Conservation (phyloP, 2,797 vertebrate genomes). For the Scarus forsteni region DNA sequence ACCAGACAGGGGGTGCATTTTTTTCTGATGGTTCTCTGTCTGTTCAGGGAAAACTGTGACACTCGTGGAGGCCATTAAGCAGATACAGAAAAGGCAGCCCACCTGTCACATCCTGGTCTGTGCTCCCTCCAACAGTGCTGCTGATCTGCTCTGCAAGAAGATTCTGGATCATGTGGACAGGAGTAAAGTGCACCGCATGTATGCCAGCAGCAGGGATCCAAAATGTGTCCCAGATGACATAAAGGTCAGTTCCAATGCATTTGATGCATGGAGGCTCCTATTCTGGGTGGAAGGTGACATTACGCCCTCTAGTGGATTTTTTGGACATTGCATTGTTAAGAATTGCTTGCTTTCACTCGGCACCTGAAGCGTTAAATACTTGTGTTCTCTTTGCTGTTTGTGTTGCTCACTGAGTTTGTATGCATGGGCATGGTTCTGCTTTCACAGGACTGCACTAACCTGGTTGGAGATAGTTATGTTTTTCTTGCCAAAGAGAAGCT, state of each 20-base stretch:
- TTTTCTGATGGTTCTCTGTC: background rate
- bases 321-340: background rate
- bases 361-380: background rate
- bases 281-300: background rate
- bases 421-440: constrained; percentile 12
- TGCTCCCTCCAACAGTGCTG: constrained; percentile 92
- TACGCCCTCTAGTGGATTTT: background rate
- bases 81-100: constrained; percentile 85
- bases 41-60: constrained; percentile 92
- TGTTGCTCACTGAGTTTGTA: constrained; percentile 6
- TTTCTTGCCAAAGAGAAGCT: constrained; percentile 86
- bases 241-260: constrained; percentile 74
- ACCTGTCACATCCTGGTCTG: constrained; percentile 89
- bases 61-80: constrained; percentile 95
- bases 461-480: constrained; percentile 75
- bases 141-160: constrained; percentile 91
- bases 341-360: background rate
- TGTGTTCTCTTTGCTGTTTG: background rate
- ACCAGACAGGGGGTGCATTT: rapidly evolving
- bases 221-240: constrained; percentile 76
- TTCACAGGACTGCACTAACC: constrained; percentile 89
- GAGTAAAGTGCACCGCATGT: constrained; percentile 86
- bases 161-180: constrained; percentile 84
- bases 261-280: background rate
- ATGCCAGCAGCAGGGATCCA: constrained; percentile 85